phyloP scores from a whole-genome alignment of 1,140 invertebrate genomes.

The Gryon sp. region DNA sequence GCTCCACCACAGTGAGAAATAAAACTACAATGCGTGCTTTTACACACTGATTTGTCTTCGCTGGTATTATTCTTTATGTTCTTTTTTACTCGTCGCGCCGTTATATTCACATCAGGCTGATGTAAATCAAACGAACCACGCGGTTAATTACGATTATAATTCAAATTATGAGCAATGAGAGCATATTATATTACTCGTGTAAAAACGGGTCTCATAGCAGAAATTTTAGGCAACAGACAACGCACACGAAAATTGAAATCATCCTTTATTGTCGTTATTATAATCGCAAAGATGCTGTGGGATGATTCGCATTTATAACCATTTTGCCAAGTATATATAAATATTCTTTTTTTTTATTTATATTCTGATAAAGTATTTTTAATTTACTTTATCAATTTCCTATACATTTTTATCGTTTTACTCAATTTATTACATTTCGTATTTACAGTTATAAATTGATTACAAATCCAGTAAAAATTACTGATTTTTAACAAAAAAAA shows the following conservation, averaged over 20 bases:
- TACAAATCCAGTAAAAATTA: too few species aligned
- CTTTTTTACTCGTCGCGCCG: neutral
- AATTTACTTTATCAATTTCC: too few species aligned
- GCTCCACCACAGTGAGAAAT: constrained; percentile 21
- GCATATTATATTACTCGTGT: constrained; percentile 22
- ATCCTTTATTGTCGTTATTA: constrained; percentile 28
- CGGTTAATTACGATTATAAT: constrained; percentile 54
- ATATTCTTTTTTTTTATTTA: too few species aligned
- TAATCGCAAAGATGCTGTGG: constrained; percentile 29
- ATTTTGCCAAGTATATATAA: too few species aligned
- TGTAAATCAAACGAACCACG: constrained; percentile 45
- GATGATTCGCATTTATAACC: constrained; percentile 36
- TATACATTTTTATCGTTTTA: too few species aligned
- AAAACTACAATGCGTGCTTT: constrained; percentile 33
- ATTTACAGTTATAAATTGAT: too few species aligned
- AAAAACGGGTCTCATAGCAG: constrained; percentile 23
- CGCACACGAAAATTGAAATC: constrained; percentile 37
- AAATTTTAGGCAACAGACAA: constrained; percentile 18
- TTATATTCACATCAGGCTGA: constrained; percentile 26
- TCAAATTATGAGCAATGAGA: constrained; percentile 18
- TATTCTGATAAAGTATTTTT: too few species aligned
- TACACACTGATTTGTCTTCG: constrained; percentile 23
- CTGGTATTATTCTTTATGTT: neutral
- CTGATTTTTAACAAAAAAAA: too few species aligned
- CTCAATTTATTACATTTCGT: too few species aligned